Evolutionary conservation across 2,113 vertebrate genomes (phyloP).

Genomic region (Grallaria varia): DNA sequence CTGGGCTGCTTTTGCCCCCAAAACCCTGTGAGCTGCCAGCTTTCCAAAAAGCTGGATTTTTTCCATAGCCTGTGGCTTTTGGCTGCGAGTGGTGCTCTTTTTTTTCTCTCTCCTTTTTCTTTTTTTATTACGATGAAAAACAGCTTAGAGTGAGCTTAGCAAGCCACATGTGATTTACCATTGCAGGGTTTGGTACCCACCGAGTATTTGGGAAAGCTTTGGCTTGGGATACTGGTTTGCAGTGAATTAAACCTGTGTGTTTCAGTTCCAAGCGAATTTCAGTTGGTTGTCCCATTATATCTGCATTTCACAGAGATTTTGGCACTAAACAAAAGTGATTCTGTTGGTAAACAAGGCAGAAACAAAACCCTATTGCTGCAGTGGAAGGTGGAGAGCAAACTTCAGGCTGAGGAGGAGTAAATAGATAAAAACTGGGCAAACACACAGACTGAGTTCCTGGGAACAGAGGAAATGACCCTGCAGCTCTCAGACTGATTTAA

Average conservation of each 20-base stretch:
- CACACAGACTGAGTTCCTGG: background rate
- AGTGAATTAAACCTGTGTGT: background rate
- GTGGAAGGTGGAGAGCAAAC: background rate
- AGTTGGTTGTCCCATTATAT: background rate
- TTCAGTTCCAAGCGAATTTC: background rate
- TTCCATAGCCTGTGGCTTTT: background rate
- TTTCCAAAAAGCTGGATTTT: background rate
- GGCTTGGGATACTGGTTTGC: background rate
- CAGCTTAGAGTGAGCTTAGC: background rate
- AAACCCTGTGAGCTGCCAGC: background rate
- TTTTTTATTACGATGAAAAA: background rate
- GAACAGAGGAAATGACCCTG: background rate
- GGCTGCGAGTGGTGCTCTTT: background rate
- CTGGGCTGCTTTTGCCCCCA: background rate
- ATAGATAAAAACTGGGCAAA: background rate
- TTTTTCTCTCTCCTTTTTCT: background rate
- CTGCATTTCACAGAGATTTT: background rate
- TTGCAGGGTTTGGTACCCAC: background rate
- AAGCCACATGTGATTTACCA: background rate
- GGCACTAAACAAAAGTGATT: background rate
- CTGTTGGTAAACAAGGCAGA: background rate
- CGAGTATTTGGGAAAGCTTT: background rate
- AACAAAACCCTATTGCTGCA: background rate
- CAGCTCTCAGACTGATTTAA: background rate
- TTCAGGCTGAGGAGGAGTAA: background rate